Percentiles rank a stretch among this genome's conserved stretches.
Conservation (phyloP, 2,797 vertebrate genomes). For the Xiphorhynchus erythropygius region DNA sequence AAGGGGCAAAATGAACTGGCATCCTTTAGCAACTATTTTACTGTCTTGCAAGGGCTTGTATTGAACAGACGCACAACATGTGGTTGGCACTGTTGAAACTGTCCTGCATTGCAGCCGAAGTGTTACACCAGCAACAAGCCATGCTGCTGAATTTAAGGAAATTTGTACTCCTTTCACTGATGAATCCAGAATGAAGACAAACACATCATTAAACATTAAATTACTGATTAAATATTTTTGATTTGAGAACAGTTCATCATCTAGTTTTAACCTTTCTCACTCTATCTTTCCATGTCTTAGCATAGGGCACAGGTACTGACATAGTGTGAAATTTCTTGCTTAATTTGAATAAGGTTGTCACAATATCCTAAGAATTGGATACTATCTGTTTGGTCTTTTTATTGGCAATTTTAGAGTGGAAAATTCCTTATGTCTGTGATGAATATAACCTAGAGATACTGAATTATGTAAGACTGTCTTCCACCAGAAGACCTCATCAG, state of each 20-base stretch:
- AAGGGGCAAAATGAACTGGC: not conserved
- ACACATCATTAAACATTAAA: not conserved
- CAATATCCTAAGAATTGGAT: not conserved
- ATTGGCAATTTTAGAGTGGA: not conserved
- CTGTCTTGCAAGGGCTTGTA: not conserved
- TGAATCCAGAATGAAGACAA: not conserved
- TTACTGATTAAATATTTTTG: not conserved
- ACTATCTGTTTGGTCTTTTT: not conserved
- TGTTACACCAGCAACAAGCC: not conserved
- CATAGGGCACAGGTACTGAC: not conserved
- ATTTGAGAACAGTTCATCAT: not conserved
- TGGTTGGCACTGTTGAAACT: not conserved
- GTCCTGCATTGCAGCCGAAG: not conserved
- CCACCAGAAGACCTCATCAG: not conserved
- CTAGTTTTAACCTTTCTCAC: not conserved
- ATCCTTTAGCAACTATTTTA: not conserved
- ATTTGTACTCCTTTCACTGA: not conserved
- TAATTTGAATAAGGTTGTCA: not conserved
- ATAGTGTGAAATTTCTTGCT: not conserved
- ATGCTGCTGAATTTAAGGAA: not conserved
- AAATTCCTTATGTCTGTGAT: not conserved
- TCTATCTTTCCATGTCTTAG: not conserved
- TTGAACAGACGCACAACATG: fast-evolving
- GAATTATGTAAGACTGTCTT: not conserved
- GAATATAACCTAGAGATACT: not conserved